phyloP scores from a whole-genome alignment of 2,113 vertebrate species.

The Eira barbara region DNA sequence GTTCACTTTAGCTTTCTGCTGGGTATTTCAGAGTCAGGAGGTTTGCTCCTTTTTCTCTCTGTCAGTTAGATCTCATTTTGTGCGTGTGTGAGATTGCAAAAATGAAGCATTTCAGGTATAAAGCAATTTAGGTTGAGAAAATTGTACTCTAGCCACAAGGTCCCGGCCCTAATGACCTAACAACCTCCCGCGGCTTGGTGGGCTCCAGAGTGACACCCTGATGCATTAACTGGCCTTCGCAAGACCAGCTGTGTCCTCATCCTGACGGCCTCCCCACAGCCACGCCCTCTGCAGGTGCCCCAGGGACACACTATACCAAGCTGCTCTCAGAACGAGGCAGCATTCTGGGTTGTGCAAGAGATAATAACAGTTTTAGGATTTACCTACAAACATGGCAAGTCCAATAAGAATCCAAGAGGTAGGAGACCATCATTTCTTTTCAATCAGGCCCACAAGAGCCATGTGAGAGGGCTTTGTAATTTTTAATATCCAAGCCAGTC shows the following conservation, averaged over 20 bases:
- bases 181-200: neutral
- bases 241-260: neutral
- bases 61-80: neutral
- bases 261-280: neutral
- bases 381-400: slow-evolving; percentile 71
- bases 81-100: neutral
- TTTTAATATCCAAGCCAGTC: neutral
- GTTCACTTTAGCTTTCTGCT: neutral
- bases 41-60: neutral
- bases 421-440: neutral
- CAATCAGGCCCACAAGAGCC: neutral
- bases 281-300: slow-evolving; percentile 55
- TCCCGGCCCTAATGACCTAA: neutral
- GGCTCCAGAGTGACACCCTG: slow-evolving; percentile 48
- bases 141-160: neutral
- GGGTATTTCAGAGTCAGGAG: slow-evolving; percentile 1
- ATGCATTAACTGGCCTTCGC: neutral
- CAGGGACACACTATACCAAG: slow-evolving; percentile 52
- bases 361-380: slow-evolving; percentile 67
- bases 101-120: neutral
- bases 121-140: neutral
- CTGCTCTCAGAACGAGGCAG: slow-evolving; percentile 58
- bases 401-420: slow-evolving; percentile 55
- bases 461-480: neutral
- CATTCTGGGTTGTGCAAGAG: slow-evolving; percentile 58